Evolutionary conservation across 2,888 invertebrate species (phyloP).

Genomic region (Theristus sp.): DNA sequence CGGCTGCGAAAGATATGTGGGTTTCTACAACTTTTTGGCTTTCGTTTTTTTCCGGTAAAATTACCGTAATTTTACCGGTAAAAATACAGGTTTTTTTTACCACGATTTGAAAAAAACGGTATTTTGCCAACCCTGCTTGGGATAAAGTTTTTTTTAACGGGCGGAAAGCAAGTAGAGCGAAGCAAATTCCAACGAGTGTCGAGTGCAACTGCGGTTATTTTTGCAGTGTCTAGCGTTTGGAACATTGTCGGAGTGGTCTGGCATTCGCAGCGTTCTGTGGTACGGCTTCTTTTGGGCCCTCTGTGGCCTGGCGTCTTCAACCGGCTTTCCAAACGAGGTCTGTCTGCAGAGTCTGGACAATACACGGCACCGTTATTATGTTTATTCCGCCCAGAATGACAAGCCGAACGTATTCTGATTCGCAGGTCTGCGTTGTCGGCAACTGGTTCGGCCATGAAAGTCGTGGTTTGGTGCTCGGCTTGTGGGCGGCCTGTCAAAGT

Average conservation of each 20-base stretch:
- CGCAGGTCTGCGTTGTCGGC: constrained; percentile 33
- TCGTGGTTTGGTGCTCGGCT: constrained; percentile 33
- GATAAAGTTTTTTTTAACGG: background rate
- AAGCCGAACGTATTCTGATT: no score
- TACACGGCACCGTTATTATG: no score
- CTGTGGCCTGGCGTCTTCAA: constrained; percentile 33
- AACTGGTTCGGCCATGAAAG: constrained; percentile 35
- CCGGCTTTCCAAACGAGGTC: constrained; percentile 34
- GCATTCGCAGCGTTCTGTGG: constrained; percentile 27
- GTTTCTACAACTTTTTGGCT: no score
- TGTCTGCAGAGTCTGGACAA: no score
- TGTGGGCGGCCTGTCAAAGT: constrained; percentile 35
- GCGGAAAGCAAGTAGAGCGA: background rate
- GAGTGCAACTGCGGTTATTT: no score
- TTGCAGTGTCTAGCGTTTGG: constrained; percentile 32
- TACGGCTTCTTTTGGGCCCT: constrained; percentile 32
- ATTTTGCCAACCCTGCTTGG: background rate
- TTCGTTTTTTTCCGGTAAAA: no score
- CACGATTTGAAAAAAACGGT: no score
- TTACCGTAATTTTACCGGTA: no score
- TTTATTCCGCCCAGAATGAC: background rate
- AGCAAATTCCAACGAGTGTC: no score
- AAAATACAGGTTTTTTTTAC: no score
- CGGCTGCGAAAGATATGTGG: no score
- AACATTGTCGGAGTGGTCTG: constrained; percentile 29